A percentile compares a stretch with the other conserved stretches of the same genome.
Conservation (phyloP, 2,113 vertebrate genomes). For the Alethe diademata region DNA sequence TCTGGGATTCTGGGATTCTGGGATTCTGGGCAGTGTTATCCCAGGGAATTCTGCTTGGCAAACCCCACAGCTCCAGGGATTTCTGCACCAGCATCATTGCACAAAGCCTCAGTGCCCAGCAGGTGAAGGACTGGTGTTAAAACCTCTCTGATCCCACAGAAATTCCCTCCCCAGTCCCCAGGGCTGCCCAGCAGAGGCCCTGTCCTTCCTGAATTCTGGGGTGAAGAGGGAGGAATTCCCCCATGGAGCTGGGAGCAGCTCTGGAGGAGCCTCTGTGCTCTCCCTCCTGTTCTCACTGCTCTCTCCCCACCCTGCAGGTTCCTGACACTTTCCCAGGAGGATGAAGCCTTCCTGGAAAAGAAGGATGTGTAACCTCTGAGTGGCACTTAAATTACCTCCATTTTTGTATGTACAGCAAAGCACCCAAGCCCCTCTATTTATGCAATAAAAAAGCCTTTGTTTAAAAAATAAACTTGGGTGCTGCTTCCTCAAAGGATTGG, state of each 20-base stretch:
- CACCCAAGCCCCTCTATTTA: slow-evolving; percentile 4
- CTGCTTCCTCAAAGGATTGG: not conserved
- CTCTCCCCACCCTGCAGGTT: slow-evolving; percentile 41
- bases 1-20: not conserved
- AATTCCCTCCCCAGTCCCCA: not conserved
- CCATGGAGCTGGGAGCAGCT: not conserved
- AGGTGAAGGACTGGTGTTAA: not conserved
- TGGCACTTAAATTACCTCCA: not conserved
- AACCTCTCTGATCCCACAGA: not conserved
- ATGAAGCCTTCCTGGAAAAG: not conserved
- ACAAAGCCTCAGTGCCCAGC: not conserved
- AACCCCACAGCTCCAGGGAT: not conserved
- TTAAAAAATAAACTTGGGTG: not conserved
- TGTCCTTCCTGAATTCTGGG: not conserved
- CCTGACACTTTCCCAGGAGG: not conserved
- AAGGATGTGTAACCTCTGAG: not conserved
- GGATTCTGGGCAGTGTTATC: not conserved
- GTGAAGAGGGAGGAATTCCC: not conserved
- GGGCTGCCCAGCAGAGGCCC: not conserved
- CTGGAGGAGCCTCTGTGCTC: not conserved
- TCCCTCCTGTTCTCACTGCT: not conserved
- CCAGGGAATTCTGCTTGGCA: not conserved
- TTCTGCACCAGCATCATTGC: not conserved
- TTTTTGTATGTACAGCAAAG: not conserved
- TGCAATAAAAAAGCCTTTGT: slow-evolving; percentile 46